Percentiles rank a stretch among this genome's conserved stretches.
Conservation (phyloP, 2,797 vertebrate genomes). For the Salmo trutta region DNA sequence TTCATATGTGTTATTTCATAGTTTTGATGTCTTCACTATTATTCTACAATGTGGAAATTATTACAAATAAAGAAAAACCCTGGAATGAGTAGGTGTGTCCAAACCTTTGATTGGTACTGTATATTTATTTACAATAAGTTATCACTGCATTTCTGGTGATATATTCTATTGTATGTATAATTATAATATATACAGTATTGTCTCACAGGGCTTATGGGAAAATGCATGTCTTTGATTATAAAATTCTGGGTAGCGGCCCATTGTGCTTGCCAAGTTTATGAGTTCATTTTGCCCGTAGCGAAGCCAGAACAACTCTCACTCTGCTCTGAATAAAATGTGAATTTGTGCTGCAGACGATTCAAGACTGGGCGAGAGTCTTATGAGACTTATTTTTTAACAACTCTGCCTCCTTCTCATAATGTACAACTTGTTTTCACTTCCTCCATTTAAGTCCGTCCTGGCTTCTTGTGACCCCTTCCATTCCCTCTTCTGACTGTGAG, state of each 20-base stretch:
- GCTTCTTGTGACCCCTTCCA: conserved; percentile 19
- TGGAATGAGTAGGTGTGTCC: too few relatives aligned
- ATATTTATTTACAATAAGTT: not conserved
- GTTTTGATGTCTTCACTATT: too few relatives aligned
- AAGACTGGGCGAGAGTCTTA: conserved; percentile 64
- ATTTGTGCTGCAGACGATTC: conserved; percentile 72
- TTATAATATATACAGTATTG: conserved; percentile 41
- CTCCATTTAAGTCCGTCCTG: conserved; percentile 43
- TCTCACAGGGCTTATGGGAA: conserved; percentile 50
- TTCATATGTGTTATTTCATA: too few relatives aligned
- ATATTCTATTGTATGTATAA: conserved; percentile 33
- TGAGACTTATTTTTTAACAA: conserved; percentile 18
- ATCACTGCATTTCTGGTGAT: conserved; percentile 16
- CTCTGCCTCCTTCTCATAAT: conserved; percentile 44
- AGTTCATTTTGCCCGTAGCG: conserved; percentile 68
- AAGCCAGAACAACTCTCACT: conserved; percentile 65
- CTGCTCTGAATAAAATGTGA: conserved; percentile 78
- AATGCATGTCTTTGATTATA: conserved; percentile 59
- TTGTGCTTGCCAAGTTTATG: conserved; percentile 69
- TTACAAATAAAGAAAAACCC: too few relatives aligned
- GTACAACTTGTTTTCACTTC: conserved; percentile 37
- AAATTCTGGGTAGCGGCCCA: conserved; percentile 60
- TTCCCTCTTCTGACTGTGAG: conserved; percentile 35
- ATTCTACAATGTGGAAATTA: too few relatives aligned
- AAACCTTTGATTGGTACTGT: too few relatives aligned